Evolutionary conservation across 35 echinoderm and acorn worm genomes (phyloP).

Genomic region (Nesometra sesokonis): DNA sequence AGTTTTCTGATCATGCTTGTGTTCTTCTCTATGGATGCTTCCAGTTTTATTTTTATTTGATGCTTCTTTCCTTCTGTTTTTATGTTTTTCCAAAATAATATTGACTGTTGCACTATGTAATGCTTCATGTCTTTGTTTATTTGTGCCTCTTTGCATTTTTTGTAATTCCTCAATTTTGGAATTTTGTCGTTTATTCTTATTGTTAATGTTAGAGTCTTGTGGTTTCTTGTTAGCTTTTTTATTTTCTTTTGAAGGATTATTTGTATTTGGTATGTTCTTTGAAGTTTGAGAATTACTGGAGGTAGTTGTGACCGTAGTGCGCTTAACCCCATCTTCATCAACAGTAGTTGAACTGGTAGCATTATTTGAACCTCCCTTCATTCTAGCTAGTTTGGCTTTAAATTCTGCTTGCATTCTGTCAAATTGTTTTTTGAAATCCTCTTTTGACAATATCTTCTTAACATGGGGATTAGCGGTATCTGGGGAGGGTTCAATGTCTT

Average conservation of each 20-base stretch:
- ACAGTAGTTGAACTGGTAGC: background rate
- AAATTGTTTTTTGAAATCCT: background rate
- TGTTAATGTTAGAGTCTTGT: background rate
- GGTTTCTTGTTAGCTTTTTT: no score
- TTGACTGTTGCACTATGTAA: background rate
- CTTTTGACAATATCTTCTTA: background rate
- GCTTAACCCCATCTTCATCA: background rate
- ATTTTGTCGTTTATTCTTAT: background rate
- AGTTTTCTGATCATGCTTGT: background rate
- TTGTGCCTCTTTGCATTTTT: background rate
- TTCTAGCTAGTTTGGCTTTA: background rate
- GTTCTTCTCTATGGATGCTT: background rate
- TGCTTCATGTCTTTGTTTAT: background rate
- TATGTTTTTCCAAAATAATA: background rate
- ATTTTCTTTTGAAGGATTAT: background rate
- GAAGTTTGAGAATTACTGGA: background rate
- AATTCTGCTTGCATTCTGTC: background rate
- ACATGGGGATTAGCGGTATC: background rate
- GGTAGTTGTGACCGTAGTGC: background rate
- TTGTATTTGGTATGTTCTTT: background rate
- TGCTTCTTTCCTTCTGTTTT: background rate
- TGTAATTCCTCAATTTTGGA: background rate
- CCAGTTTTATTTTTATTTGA: background rate
- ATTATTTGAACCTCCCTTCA: background rate
- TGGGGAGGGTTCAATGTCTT: no score